phyloP scores from a whole-genome alignment of 2,113 vertebrate species.

The Buteo buteo region DNA sequence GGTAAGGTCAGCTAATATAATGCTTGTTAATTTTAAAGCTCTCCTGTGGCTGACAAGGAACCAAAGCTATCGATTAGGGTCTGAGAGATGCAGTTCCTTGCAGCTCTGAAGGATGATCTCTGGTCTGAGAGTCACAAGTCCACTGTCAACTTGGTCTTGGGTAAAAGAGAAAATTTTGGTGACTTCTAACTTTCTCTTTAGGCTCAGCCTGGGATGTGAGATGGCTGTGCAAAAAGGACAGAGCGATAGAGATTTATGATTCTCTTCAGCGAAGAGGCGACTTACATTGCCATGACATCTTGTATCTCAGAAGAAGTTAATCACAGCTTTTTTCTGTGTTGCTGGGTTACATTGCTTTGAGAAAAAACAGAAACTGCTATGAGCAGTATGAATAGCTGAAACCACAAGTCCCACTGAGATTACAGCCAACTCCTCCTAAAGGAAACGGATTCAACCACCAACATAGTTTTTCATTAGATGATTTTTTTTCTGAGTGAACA shows the following conservation, averaged over 20 bases:
- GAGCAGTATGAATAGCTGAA: slow-evolving; percentile 66
- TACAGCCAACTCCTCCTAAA: slow-evolving; percentile 64
- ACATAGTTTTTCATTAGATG: slow-evolving; percentile 68
- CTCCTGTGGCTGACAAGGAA: not conserved
- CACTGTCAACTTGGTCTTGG: not conserved
- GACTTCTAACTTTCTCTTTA: not conserved
- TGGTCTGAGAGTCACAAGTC: not conserved
- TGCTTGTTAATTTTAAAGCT: slow-evolving; percentile 29
- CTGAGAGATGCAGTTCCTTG: not conserved
- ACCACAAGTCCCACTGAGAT: slow-evolving; percentile 63
- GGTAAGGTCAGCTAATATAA: slow-evolving; percentile 21
- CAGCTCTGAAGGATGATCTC: not conserved
- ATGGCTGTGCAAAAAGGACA: not conserved
- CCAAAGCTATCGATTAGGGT: not conserved
- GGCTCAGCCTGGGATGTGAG: not conserved
- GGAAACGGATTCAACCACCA: slow-evolving; percentile 54
- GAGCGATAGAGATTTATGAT: slow-evolving; percentile 21
- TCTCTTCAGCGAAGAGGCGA: not conserved
- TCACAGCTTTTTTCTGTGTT: slow-evolving; percentile 63
- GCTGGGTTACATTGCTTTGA: slow-evolving; percentile 65
- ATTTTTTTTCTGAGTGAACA: slow-evolving; percentile 34
- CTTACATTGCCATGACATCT: slow-evolving; percentile 31
- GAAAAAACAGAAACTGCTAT: slow-evolving; percentile 63
- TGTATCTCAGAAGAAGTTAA: slow-evolving; percentile 49
- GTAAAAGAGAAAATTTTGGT: not conserved